Conservation (phyloP, 2,797 vertebrate species). For the Thaleichthys pacificus region DNA sequence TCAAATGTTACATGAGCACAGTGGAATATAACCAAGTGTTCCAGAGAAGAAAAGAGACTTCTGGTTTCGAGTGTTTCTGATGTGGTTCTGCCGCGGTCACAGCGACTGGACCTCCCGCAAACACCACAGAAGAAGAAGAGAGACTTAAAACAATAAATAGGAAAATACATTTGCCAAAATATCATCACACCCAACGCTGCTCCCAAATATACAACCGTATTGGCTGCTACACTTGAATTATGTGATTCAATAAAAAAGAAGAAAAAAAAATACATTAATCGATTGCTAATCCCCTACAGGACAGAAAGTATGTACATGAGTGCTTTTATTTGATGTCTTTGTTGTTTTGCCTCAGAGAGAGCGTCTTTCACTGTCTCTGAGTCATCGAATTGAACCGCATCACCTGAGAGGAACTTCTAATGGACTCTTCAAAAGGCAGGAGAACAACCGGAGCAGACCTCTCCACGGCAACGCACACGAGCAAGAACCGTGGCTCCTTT, state of each 20-base stretch:
- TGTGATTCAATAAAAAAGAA: slow-evolving; percentile 49
- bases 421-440: slow-evolving; percentile 20
- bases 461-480: slow-evolving; percentile 29
- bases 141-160: slow-evolving; percentile 78
- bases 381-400: slow-evolving; percentile 26
- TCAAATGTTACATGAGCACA: slow-evolving; percentile 41
- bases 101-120: slow-evolving; percentile 49
- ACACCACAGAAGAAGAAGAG: slow-evolving; percentile 52
- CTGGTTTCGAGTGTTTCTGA: slow-evolving; percentile 36
- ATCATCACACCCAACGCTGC: slow-evolving; percentile 49
- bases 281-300: slow-evolving; percentile 55
- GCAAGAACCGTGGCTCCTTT: slow-evolving; percentile 35
- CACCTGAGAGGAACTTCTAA: slow-evolving; percentile 56
- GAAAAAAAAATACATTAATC: slow-evolving; percentile 59
- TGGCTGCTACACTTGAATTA: slow-evolving; percentile 71
- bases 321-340: slow-evolving; percentile 50
- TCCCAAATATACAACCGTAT: slow-evolving; percentile 66
- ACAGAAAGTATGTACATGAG: slow-evolving; percentile 64
- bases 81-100: slow-evolving; percentile 51
- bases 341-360: slow-evolving; percentile 36
- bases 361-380: slow-evolving; percentile 40
- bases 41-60: background rate
- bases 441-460: background rate
- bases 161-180: slow-evolving; percentile 72
- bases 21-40: slow-evolving; percentile 21